phyloP scores from a whole-genome alignment of 2,888 invertebrate genomes.

The Trissonchulus latispiculum region DNA sequence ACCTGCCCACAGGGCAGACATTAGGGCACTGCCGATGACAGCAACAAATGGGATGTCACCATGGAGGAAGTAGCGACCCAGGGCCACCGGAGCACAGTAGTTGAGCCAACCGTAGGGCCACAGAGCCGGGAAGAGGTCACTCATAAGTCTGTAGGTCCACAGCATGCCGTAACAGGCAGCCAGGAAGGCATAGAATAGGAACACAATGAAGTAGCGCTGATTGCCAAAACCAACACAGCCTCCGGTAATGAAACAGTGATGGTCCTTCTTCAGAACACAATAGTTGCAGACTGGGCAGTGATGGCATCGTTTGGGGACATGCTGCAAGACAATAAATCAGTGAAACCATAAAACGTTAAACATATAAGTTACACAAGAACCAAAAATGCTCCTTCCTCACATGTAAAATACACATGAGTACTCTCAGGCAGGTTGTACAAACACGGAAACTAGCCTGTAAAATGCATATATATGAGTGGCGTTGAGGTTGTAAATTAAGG shows the following conservation, averaged over 20 bases:
- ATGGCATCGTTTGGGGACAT: slow-evolving; percentile 38
- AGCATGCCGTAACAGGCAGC: slow-evolving; percentile 31
- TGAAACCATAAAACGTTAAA: no score
- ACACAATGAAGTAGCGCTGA: slow-evolving; percentile 47
- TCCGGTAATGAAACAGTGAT: slow-evolving; percentile 47
- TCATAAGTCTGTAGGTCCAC: slow-evolving; percentile 30
- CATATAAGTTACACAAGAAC: no score
- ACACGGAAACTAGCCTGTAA: no score
- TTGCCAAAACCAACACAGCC: slow-evolving; percentile 48
- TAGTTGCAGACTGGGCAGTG: slow-evolving; percentile 46
- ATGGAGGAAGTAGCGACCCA: slow-evolving; percentile 4
- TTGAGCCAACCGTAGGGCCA: slow-evolving; percentile 20
- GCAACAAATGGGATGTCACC: not conserved
- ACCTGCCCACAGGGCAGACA: not conserved
- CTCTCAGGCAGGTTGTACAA: no score
- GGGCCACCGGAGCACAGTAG: slow-evolving; percentile 17
- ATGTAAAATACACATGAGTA: no score
- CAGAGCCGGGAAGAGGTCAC: slow-evolving; percentile 24
- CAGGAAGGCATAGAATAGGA: slow-evolving; percentile 40
- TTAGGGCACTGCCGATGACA: not conserved
- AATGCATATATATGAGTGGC: no score
- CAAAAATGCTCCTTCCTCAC: no score
- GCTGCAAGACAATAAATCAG: slow-evolving; percentile 18
- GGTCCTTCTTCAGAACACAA: slow-evolving; percentile 47
- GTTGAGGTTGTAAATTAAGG: no score